Evolutionary conservation across 2,113 vertebrate species (phyloP).

Genomic region (Rhineura floridana): DNA sequence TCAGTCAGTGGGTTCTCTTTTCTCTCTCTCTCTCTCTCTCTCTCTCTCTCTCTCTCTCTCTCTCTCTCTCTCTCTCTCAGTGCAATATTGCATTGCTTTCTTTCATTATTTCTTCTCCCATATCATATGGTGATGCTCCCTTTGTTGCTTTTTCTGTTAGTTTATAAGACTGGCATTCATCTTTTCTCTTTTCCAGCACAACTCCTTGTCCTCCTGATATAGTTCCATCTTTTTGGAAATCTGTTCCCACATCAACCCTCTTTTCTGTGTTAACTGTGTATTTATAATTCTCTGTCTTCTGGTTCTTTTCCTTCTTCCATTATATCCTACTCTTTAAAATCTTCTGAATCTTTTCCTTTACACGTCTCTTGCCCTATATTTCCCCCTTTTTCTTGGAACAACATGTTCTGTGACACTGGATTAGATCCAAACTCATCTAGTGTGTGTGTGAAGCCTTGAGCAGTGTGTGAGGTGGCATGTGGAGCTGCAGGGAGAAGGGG

Average conservation of each 20-base stretch:
- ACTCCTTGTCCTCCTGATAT: neutral
- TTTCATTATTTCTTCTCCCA: neutral
- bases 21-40: neutral
- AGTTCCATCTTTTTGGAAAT: neutral
- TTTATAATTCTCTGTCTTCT: neutral
- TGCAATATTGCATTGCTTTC: neutral
- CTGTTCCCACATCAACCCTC: neutral
- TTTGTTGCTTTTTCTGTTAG: neutral
- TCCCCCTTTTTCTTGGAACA: neutral
- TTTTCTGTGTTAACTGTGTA: neutral
- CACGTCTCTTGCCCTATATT: neutral
- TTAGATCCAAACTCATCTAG: too few species aligned
- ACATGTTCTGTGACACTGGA: neutral
- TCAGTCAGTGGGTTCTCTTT: neutral
- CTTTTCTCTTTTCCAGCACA: neutral
- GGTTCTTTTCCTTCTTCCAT: neutral
- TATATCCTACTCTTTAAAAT: neutral
- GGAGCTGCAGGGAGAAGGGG: too few species aligned
- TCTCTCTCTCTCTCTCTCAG: neutral
- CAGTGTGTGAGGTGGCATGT: too few species aligned
- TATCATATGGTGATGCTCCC: neutral
- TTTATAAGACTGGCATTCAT: neutral
- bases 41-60: too few species aligned
- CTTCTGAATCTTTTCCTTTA: neutral
- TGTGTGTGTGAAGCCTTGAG: too few species aligned